Evolutionary conservation across 2,888 invertebrate genomes (phyloP), one percentile per base, ranked within the genome.

Genomic region (Pandemis heparana): DNA sequence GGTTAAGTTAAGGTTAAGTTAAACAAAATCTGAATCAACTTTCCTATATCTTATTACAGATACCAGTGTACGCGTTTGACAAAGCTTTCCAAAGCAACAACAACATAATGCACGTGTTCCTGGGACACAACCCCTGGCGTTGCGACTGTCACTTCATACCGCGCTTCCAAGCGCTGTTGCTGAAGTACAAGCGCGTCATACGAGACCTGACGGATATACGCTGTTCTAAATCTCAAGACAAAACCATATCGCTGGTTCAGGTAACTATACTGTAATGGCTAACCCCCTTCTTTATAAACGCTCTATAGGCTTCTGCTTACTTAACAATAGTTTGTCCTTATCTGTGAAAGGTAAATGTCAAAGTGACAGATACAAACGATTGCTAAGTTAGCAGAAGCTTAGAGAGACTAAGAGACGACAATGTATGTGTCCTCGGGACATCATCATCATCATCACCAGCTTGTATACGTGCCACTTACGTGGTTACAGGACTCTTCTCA

Each of bases 91-190:
- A 96, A 80, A 95, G 95, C 66, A 98, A 97, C 86, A 93, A 95
- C 59, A 96, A 96, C 79, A 96, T 96, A 53, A 96, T 96, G 81
- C 94, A 96, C 72, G 90, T 98, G 43, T 96, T 95, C 81, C 91
- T 98, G 0, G 97, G 97, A 0, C 94, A 95, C 76, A 98, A 98
- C 89, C 97, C 97, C 0, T 98, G 97, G 97, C 94, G 96, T 39
- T 98, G 98, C 83, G 97, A 97, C 81, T 98, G 98, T 79, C 95
- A 95, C 77, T 97, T 97, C 86, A 96, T 97, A 5, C 97, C 97
- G 60, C 95, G 96, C 53, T 97, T 98, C 84, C 97, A 97, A 84
- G 96, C 95, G 60, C 87, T 96, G 62, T 87, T 97, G 12, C 94
- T 95, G 78, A 96, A 96, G 83, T 97, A 97, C 85, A 95, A 96